These are phyloP conservation scores for Enteromius afrohamiltoni DNA, from an alignment of 2,797 vertebrate species.

Conservation along the genomic window DNA sequence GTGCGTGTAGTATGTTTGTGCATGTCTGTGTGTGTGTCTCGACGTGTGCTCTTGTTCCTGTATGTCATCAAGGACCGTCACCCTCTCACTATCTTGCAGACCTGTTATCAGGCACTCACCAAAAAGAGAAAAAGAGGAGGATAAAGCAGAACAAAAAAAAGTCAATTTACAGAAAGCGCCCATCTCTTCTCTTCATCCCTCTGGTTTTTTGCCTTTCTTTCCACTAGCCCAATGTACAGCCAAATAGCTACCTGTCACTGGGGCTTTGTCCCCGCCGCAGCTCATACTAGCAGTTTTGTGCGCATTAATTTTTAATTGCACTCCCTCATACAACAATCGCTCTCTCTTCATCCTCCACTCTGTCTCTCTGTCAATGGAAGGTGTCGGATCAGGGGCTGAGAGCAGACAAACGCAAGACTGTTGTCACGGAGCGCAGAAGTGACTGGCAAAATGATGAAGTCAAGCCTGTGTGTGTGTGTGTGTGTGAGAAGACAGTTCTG, in stretches of 20 bases:
- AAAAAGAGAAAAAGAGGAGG: constrained; percentile 58
- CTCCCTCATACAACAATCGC: constrained; percentile 62
- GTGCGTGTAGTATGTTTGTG: neutral
- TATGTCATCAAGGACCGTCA: constrained; percentile 49
- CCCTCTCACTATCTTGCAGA: constrained; percentile 47
- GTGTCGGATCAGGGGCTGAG: constrained; percentile 52
- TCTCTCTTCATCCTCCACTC: constrained; percentile 63
- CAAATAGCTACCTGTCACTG: constrained; percentile 70
- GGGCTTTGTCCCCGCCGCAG: constrained; percentile 63
- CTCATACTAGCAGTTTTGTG: constrained; percentile 66
- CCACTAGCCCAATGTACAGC: constrained; percentile 63
- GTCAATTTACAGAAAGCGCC: constrained; percentile 56
- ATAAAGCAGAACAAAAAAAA: constrained; percentile 63
- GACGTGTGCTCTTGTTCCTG: constrained; percentile 26
- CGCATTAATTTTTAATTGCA: constrained; percentile 70
- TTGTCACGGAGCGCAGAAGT: constrained; percentile 35
- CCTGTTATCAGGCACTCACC: constrained; percentile 51
- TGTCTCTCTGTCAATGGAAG: constrained; percentile 57
- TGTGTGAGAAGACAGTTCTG: constrained; percentile 58
- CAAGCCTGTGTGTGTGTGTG: constrained; percentile 43
- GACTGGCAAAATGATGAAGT: constrained; percentile 40
- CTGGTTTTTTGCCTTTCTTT: constrained; percentile 56
- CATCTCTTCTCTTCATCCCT: constrained; percentile 51
- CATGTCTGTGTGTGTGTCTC: constrained; percentile 17
- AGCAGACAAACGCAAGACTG: constrained; percentile 48